Conservation (phyloP, 2,797 vertebrate genomes). For the Hypotaenidia okinawae region DNA sequence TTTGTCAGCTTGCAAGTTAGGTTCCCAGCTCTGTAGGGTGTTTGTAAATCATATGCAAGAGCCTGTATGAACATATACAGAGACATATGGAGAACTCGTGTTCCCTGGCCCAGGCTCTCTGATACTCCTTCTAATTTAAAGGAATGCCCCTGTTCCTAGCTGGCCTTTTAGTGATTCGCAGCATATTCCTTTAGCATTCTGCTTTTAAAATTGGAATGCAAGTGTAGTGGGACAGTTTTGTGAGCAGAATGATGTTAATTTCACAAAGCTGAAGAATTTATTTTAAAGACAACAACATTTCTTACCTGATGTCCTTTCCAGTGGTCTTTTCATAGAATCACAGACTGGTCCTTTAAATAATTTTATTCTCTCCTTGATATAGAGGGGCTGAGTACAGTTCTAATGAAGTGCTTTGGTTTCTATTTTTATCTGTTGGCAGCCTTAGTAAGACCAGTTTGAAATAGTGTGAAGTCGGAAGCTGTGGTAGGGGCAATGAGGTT, state of each 20-base stretch:
- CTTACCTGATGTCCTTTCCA: background rate
- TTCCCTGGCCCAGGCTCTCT: constrained; percentile 30
- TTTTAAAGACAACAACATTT: background rate
- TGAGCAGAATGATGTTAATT: background rate
- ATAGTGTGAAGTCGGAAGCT: background rate
- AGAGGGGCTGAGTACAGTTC: background rate
- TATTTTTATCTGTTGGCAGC: background rate
- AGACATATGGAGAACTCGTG: constrained; percentile 73
- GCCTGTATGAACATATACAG: constrained; percentile 60
- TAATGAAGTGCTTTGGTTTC: background rate
- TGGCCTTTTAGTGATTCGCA: constrained; percentile 35
- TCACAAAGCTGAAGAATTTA: background rate
- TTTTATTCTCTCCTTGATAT: background rate
- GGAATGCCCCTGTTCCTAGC: constrained; percentile 43
- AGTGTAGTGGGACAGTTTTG: background rate
- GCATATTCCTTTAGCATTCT: background rate
- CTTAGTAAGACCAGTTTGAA: background rate
- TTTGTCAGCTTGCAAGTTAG: constrained; percentile 60
- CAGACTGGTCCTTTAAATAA: background rate
- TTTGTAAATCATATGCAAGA: constrained; percentile 61
- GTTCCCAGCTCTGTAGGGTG: constrained; percentile 53
- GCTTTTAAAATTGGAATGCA: constrained; percentile 20
- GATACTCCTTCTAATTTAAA: constrained; percentile 36
- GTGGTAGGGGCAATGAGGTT: background rate
- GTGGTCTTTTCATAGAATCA: background rate